Evolutionary conservation across 2,113 vertebrate species (phyloP).

Genomic region (Stegastes partitus): DNA sequence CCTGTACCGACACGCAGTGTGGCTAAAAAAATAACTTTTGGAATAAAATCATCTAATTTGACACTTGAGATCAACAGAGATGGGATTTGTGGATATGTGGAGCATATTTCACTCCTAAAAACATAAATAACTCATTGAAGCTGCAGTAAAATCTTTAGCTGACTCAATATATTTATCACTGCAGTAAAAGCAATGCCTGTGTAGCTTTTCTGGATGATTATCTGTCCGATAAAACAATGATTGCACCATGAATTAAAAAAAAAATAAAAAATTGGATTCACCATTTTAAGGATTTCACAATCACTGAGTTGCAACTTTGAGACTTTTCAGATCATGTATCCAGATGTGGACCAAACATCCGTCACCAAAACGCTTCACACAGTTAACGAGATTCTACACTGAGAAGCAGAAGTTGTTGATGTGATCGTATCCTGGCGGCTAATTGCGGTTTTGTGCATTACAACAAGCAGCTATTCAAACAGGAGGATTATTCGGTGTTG

Average conservation of each 20-base stretch:
- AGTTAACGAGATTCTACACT: neutral
- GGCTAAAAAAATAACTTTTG: neutral
- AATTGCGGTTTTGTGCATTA: constrained; percentile 1
- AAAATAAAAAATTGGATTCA: constrained; percentile 17
- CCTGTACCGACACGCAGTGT: neutral
- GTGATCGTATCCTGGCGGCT: neutral
- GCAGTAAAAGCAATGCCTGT: neutral
- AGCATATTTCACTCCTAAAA: constrained; percentile 4
- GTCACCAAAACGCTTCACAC: neutral
- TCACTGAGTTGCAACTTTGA: neutral
- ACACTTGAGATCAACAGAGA: neutral
- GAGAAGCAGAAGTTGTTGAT: constrained; percentile 1
- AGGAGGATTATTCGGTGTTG: neutral
- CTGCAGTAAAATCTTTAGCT: neutral
- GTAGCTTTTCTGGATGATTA: neutral
- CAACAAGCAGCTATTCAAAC: neutral
- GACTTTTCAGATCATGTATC: neutral
- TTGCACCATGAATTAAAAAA: neutral
- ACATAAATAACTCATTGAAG: neutral
- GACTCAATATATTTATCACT: neutral
- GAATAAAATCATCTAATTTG: neutral
- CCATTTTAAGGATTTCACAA: neutral
- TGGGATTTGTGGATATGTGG: neutral
- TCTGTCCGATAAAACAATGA: neutral
- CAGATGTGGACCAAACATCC: neutral